Base-by-base conservation (phyloP, 1,140 invertebrate species). In the Amphibalanus amphitrite region DNA sequence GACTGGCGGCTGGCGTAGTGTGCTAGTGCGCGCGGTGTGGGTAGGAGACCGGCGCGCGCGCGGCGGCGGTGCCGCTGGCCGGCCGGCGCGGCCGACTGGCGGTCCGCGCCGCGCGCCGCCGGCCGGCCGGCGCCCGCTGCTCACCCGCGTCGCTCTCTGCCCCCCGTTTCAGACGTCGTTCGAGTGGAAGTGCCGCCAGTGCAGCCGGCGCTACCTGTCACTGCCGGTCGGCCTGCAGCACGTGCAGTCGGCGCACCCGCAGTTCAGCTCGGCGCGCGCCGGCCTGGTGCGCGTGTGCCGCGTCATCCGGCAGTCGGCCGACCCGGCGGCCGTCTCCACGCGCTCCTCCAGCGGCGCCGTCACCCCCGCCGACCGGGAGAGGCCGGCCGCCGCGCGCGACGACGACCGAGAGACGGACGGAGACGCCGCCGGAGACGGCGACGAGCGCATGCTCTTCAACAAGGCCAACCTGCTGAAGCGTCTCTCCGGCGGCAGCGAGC, bases 181-280 rank as follows among this genome's bases (percentile, higher is more conserved):
- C 28, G 65, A 67, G 65, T 67, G 65, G 65, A 67, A 67, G 28
- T 67, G 65, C 28, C 65, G 65, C 65, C n/a, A 26, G 65, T 67
- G 65, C 23, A 28, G 23, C 65, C 26, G 65, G 10, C 65, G 65
- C 65, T 67, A 28, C 65, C 65, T 28, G 23, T 26, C 26, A 26
- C 65, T 67, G 65, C 28, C 65, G n/a, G 65, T 67, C 26, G 65
- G 26, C 65, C n/a, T 28, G 28, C 26, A 67, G n/a, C 65, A 67
- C 65, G 65, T 67, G 65, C 65, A 67, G 28, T 28, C 65, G 28
- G 26, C 13, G 26, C 65, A 67, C 28, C 65, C n/a, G 28, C 65
- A 67, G 26, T 26, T 67, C 26, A 10, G 8, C 10, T 15, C 65
- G 26, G 26, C 65, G 6, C 65, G 65, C 28, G 65, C 65, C 65